Evolutionary conservation across 2,888 invertebrate species (phyloP).

Genomic region (Clanis bilineata): DNA sequence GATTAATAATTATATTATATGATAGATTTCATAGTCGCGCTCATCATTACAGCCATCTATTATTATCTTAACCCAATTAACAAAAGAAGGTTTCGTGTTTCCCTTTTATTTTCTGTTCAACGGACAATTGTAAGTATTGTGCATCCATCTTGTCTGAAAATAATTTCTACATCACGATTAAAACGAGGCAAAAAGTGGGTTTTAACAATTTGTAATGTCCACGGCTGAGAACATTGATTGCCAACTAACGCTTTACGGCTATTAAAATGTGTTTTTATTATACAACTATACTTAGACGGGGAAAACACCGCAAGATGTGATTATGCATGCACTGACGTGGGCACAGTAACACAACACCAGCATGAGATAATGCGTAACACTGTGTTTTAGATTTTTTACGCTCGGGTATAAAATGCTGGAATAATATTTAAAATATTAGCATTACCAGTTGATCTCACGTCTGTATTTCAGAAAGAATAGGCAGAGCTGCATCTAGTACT

Average conservation of each 20-base stretch:
- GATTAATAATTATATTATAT: too few relatives aligned
- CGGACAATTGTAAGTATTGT: too few relatives aligned
- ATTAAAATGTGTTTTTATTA: neutral
- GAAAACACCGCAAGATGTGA: neutral
- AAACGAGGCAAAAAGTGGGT: neutral
- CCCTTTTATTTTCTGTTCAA: too few relatives aligned
- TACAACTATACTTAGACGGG: neutral
- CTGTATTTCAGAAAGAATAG: neutral
- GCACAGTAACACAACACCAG: neutral
- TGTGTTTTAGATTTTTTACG: neutral
- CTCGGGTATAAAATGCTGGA: neutral
- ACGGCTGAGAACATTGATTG: neutral
- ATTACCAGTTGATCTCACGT: too few relatives aligned
- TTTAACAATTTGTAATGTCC: constrained; percentile 4
- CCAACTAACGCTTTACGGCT: neutral
- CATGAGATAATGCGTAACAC: neutral
- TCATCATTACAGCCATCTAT: too few relatives aligned
- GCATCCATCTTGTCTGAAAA: too few relatives aligned
- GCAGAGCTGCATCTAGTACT: too few relatives aligned
- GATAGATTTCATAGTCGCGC: too few relatives aligned
- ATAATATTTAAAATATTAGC: too few relatives aligned
- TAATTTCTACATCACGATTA: neutral
- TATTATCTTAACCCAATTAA: too few relatives aligned
- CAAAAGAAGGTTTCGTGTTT: too few relatives aligned
- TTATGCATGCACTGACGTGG: constrained; percentile 6